Percentiles rank a stretch among this genome's conserved stretches.
Conservation (phyloP, 2,797 vertebrate genomes). For the Microctenopoma stevenorrisi region DNA sequence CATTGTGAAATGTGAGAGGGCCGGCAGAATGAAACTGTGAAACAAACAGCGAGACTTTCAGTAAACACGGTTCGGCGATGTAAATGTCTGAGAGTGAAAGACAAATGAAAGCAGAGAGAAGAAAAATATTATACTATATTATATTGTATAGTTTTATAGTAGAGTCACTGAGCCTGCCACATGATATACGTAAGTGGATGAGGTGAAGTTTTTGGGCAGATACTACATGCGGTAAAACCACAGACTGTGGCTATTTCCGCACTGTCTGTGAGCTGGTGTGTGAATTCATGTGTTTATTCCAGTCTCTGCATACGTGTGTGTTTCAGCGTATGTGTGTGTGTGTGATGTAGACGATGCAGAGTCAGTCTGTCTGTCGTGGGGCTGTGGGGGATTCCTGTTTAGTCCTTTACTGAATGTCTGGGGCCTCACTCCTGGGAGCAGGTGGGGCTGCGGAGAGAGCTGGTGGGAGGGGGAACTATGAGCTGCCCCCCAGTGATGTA, state of each 20-base stretch:
- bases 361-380: conserved; percentile 70
- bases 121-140: not conserved
- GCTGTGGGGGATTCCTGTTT: conserved; percentile 71
- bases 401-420: conserved; percentile 57
- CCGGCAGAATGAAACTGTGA: conserved; percentile 9
- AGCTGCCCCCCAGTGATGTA: conserved; percentile 52
- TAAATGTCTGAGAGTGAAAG: conserved; percentile 33
- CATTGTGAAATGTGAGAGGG: conserved; percentile 25
- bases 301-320: conserved; percentile 21
- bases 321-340: conserved; percentile 28
- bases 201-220: conserved; percentile 37
- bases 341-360: conserved; percentile 60
- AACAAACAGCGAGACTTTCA: conserved; percentile 33
- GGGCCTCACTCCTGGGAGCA: conserved; percentile 47
- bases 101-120: conserved; percentile 37
- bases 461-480: conserved; percentile 12
- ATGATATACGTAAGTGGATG: conserved; percentile 30
- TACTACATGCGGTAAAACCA: conserved; percentile 44
- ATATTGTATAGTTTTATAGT: no score
- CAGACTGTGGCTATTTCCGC: conserved; percentile 58
- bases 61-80: conserved; percentile 7
- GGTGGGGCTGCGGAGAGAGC: conserved; percentile 23
- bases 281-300: conserved; percentile 24
- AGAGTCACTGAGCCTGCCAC: not conserved
- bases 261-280: conserved; percentile 41